Percentiles rank a stretch among this genome's conserved stretches.
phyloP scores from a whole-genome alignment of 2,888 invertebrate species.

The Leptinotarsa haldemani region DNA sequence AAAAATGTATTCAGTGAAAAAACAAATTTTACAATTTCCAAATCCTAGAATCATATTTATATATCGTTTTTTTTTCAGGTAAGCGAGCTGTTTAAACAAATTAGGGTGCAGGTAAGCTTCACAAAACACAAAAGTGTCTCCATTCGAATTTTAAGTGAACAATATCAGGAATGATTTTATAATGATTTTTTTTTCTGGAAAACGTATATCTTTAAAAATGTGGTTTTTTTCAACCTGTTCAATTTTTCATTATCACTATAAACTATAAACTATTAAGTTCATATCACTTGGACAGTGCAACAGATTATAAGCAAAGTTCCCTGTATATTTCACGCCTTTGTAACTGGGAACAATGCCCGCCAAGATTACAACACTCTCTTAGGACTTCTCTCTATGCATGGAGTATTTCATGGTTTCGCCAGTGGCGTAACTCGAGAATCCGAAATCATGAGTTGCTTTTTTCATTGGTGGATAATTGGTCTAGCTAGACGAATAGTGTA shows the following conservation, averaged over 20 bases:
- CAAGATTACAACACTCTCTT: constrained; percentile 32
- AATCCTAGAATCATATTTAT: neutral
- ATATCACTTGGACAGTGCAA: constrained; percentile 33
- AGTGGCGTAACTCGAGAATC: constrained; percentile 21
- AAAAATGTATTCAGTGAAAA: neutral
- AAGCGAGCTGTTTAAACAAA: neutral
- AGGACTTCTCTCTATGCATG: constrained; percentile 32
- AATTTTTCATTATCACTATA: too few relatives aligned
- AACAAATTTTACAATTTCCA: too few relatives aligned
- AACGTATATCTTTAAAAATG: too few relatives aligned
- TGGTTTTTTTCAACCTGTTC: too few relatives aligned
- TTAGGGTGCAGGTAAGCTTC: neutral
- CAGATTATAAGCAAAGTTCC: constrained; percentile 39
- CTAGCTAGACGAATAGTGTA: too few relatives aligned
- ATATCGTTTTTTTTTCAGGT: neutral
- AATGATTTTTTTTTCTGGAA: too few relatives aligned
- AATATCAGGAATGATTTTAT: too few relatives aligned
- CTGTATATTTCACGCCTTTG: constrained; percentile 41
- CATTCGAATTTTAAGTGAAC: too few relatives aligned
- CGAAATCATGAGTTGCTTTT: too few relatives aligned
- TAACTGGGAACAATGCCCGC: constrained; percentile 38
- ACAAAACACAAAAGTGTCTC: too few relatives aligned
- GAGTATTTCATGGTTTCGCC: constrained; percentile 17
- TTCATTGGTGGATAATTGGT: too few relatives aligned
- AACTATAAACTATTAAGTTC: constrained; percentile 29